Percentiles rank a stretch among this genome's conserved stretches.
Conservation (phyloP, 1,140 invertebrate species). For the Diorhabda carinulata region DNA sequence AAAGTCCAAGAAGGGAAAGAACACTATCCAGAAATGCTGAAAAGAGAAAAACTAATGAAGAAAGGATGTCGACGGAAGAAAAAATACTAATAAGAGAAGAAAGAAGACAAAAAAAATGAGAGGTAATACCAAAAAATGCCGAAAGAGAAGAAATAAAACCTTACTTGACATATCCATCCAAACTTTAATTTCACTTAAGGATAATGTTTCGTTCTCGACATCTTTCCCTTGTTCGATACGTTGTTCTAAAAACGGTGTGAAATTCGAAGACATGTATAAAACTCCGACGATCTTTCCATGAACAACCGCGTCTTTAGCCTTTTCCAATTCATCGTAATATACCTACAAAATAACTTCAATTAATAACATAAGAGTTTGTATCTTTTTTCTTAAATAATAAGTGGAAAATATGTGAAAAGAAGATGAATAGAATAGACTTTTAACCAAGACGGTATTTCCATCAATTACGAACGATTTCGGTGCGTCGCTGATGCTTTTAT, state of each 20-base stretch:
- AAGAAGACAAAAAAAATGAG: no score
- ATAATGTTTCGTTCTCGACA: constrained; percentile 51
- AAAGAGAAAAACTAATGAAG: no score
- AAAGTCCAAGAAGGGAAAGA: no score
- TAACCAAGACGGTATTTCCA: not conserved
- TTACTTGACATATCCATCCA: constrained; percentile 71
- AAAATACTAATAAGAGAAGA: no score
- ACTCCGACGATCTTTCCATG: constrained; percentile 64
- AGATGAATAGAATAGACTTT: not conserved
- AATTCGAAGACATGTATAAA: constrained; percentile 70
- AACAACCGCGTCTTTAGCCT: constrained; percentile 59
- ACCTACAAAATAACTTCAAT: constrained; percentile 24
- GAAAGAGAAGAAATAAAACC: constrained; percentile 21
- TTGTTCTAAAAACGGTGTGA: constrained; percentile 61
- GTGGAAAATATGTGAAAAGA: not conserved
- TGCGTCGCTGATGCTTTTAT: not conserved
- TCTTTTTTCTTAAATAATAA: not conserved
- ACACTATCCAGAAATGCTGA: no score
- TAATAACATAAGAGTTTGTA: no score
- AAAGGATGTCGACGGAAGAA: no score
- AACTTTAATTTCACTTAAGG: constrained; percentile 59
- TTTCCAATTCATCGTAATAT: constrained; percentile 51
- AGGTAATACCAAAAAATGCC: no score
- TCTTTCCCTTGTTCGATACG: constrained; percentile 55
- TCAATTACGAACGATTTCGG: not conserved